Percentiles rank a stretch among this genome's conserved stretches.
Evolutionary conservation across 2,797 vertebrate genomes (phyloP).

Genomic region (Cyprinodon diabolis): DNA sequence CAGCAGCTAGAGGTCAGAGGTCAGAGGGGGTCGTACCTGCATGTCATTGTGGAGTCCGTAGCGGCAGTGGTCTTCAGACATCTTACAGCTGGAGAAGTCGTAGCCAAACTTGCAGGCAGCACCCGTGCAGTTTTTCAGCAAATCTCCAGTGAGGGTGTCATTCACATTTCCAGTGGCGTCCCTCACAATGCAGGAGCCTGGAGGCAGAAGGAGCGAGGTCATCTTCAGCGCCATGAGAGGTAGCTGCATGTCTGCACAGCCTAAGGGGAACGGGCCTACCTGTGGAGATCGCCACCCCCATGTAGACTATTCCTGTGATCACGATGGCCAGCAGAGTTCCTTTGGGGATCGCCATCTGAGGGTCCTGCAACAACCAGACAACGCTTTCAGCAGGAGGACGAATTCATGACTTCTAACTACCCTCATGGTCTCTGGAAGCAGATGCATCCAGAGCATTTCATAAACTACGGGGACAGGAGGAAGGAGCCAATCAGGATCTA

Average conservation of each 20-base stretch:
- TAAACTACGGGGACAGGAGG: no score
- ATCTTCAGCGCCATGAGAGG: neutral
- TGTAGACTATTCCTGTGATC: slow-evolving; percentile 93
- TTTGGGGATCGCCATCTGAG: slow-evolving; percentile 95
- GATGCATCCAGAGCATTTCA: no score
- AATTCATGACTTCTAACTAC: no score
- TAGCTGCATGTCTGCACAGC: neutral
- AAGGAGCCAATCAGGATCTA: no score
- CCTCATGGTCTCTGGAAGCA: no score
- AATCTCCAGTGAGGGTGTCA: slow-evolving; percentile 77
- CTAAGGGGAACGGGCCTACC: slow-evolving; percentile 74
- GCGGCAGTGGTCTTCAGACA: fast-evolving
- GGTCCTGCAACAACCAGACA: slow-evolving; percentile 83
- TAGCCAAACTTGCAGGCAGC: slow-evolving; percentile 90
- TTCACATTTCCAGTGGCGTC: slow-evolving; percentile 87
- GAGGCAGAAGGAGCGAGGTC: neutral
- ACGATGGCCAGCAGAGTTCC: slow-evolving; percentile 96
- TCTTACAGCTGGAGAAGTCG: slow-evolving; percentile 88
- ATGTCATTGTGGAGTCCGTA: slow-evolving; percentile 93
- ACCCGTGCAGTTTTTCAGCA: slow-evolving; percentile 83
- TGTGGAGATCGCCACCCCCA: slow-evolving; percentile 92
- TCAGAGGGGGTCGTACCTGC: slow-evolving; percentile 71
- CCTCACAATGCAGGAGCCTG: slow-evolving; percentile 93
- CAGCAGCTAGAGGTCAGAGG: no score
- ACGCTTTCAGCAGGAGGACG: no score